Percentiles rank a stretch among this genome's conserved stretches.
These are phyloP conservation scores for Campylomormyrus tamandua DNA, from an alignment of 2,113 vertebrate genomes.

Conservation along the genomic window DNA sequence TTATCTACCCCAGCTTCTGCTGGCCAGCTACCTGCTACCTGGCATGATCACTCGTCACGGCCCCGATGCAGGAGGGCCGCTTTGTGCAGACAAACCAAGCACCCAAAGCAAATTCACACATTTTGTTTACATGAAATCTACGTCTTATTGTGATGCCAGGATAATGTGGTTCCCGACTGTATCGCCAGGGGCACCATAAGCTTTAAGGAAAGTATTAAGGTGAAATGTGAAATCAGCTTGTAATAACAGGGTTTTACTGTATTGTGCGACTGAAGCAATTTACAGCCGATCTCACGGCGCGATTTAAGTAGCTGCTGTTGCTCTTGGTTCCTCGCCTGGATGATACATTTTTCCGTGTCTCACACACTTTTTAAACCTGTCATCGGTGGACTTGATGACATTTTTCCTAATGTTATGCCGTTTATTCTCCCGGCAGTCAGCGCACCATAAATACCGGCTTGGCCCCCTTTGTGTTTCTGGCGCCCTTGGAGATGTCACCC, in stretches of 20 bases:
- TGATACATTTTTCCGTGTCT: background rate
- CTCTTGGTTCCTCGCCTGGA: background rate
- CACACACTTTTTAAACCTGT: slow-evolving; percentile 10
- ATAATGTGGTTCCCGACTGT: background rate
- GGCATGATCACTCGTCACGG: background rate
- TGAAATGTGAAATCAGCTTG: background rate
- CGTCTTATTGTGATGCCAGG: background rate
- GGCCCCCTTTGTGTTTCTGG: background rate
- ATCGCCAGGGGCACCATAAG: background rate
- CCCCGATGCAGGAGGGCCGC: background rate
- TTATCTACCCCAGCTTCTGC: background rate
- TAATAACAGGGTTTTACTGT: background rate
- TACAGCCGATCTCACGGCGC: background rate
- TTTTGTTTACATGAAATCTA: background rate
- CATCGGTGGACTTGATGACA: background rate
- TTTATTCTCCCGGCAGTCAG: background rate
- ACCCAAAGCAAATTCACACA: background rate
- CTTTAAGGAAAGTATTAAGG: background rate
- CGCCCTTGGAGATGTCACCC: background rate
- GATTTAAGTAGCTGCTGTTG: background rate
- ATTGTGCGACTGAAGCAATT: background rate
- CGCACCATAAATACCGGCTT: background rate
- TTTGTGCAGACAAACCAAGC: background rate
- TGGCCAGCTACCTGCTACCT: background rate
- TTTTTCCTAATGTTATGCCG: background rate